These are phyloP conservation scores for Cirrhinus mrigala DNA, from an alignment of 2,797 vertebrate species.

Conservation along the genomic window DNA sequence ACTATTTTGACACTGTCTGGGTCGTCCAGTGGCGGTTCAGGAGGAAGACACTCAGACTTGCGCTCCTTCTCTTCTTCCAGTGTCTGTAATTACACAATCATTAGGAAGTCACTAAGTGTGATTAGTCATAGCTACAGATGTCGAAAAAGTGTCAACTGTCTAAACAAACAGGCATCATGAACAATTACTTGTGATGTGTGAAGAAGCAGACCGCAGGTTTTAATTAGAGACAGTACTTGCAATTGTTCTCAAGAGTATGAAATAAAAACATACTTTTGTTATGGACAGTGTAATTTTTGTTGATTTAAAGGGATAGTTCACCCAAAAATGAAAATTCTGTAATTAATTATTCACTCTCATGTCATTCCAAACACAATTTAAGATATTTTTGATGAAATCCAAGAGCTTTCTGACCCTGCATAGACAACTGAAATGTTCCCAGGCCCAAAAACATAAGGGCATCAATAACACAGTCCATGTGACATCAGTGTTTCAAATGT, in stretches of 20 bases:
- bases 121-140: not conserved
- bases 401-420: too few species aligned
- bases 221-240: not conserved
- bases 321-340: not conserved
- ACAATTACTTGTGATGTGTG: not conserved
- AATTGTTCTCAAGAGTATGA: not conserved
- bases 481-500: too few species aligned
- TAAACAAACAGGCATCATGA: not conserved
- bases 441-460: too few species aligned
- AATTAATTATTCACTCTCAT: not conserved
- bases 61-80: slow-evolving; percentile 97
- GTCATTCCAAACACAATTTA: too few species aligned
- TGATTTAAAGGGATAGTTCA: not conserved
- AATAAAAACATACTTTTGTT: not conserved
- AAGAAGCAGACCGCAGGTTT: not conserved
- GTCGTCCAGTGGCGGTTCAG: slow-evolving; percentile 91
- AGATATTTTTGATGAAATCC: too few species aligned
- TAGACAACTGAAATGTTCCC: too few species aligned
- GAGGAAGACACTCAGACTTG: slow-evolving; percentile 93
- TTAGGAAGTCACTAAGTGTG: not conserved
- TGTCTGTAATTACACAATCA: slow-evolving; percentile 78
- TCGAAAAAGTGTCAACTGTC: not conserved
- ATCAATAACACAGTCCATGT: too few species aligned
- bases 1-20: slow-evolving; percentile 97
- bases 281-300: not conserved